Base-by-base conservation (phyloP, 2,113 vertebrate genomes). In the Poeciliopsis retropinna region DNA sequence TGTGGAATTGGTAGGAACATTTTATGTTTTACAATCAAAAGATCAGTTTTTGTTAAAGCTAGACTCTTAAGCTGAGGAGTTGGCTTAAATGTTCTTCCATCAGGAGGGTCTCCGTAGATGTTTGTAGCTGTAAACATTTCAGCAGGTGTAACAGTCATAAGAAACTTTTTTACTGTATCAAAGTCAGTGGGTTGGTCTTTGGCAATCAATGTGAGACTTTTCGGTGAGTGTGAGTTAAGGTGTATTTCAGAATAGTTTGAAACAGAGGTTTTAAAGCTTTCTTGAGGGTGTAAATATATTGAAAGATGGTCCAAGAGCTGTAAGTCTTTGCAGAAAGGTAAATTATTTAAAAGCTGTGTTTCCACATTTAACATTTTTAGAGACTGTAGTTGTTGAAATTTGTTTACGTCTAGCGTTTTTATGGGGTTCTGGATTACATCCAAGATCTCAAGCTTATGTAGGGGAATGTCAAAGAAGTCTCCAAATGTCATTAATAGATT, bases 1-100 rank as follows among this genome's bases (percentile, higher is more conserved):
- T 74, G 57, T 34, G 67, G 67, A n/a, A 93, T 67, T 1, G 80
- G 71, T 31, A 71, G 74, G 71, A 93, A 90, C 37, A 93, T 47
- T 13, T 67, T 47, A 5, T 80, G 30, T 44, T 44, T 14, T 44
- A n/a, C 28, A 14, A 4, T 57, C 22, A 94, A 67, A 3, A 95
- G 41, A 1, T 79, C 27, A 8, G 47, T 62, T 1, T 66, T 1
- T 0, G 0, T 0, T 29, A 81, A 44, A 1, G 29, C 67, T 13
- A 85, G 29, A 69, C 12, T 47, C 19, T 47, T 79, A 6, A 85
- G 68, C 81, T 85, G 34, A 62, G 67, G 8, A 73, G 85, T 39
- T 30, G 25, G 37, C 25, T 77, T 1, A 66, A 85, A 81, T 15
- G 68, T 82, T 0, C 39, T 4, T 0, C 19, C 37, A 14, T n/a